These are phyloP conservation scores for Zalophus californianus DNA, from an alignment of 2,797 vertebrate genomes.

Conservation along the genomic window DNA sequence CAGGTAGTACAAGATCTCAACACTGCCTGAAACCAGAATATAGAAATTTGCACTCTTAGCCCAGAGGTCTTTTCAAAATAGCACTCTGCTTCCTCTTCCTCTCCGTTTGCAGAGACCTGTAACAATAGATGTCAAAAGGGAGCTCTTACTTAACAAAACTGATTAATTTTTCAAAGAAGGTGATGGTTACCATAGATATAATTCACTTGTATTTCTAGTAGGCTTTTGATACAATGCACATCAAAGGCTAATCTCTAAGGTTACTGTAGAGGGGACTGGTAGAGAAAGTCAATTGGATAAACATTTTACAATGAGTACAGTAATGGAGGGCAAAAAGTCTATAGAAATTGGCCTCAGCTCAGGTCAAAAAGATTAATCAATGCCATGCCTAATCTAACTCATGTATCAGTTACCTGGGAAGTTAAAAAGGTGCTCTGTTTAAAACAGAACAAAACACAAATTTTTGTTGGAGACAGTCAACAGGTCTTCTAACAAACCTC, in stretches of 20 bases:
- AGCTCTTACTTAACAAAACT: conserved; percentile 81
- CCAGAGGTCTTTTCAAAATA: background rate
- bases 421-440: background rate
- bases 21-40: background rate
- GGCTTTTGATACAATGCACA: conserved; percentile 82
- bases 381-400: conserved; percentile 57
- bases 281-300: conserved; percentile 79
- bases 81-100: background rate
- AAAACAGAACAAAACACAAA: background rate
- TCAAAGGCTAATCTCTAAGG: conserved; percentile 83
- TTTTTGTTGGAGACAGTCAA: background rate
- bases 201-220: conserved; percentile 82
- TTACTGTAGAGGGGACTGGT: conserved; percentile 71
- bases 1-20: background rate
- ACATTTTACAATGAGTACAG: conserved; percentile 65
- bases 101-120: background rate
- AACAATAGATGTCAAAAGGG: conserved; percentile 64
- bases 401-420: conserved; percentile 11
- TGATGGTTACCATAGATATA: conserved; percentile 81
- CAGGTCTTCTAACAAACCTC: conserved; percentile 14
- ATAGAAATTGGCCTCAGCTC: conserved; percentile 8
- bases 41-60: background rate
- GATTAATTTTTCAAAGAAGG: conserved; percentile 82
- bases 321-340: conserved; percentile 59
- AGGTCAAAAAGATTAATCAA: conserved; percentile 60